Base-by-base conservation (phyloP, 2,113 vertebrate species). In the Corythornis vintsioides region DNA sequence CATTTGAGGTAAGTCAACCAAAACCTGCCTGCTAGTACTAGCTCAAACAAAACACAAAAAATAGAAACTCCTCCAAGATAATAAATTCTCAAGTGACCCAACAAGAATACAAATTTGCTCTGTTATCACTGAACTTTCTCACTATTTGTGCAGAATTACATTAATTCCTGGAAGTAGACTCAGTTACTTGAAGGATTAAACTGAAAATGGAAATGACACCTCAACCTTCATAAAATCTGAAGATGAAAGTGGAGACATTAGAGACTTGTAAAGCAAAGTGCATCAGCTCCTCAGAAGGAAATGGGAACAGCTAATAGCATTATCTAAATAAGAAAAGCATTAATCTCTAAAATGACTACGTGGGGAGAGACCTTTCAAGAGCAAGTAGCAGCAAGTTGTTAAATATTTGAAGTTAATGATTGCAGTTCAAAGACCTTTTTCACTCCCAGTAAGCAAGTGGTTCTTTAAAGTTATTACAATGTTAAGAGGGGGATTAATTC, bases 301-400 rank as follows among this genome's bases (percentile, higher is more conserved):
- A 78, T 19, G 26, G 26, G 24, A 92, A 94, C 72, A 69, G 77
- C 48, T 92, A 92, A 90, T 26, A 92, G 67, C 24, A 83, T 85
- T 89, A 91, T 82, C 87, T 91, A 84, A 82, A 73, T 79, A 89
- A 87, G 75, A 92, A 84, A 89, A 72, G 42, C 42, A 85, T 65
- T 91, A 76, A 75, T 87, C 74, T 87, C 87, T 15, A 72, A 77
- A 79, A 87, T 53, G 18, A 81, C 52, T 85, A 6, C 10, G 70
- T 75, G 28, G 8, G 63, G 35, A 92, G 35, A 88, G 35, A 90
- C 26, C 70, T 92, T 72, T 83, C 55, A 80, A 90, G 86, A 84
- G 69, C 90, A 93, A 95, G 88, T 45, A 78, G 79, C 48, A 94
- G 69, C 76, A 90, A 93, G 80, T 35, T 76, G 56, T 88, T 88